Conservation (phyloP, 2,113 vertebrate genomes). For the Oreochromis tanganicae region DNA sequence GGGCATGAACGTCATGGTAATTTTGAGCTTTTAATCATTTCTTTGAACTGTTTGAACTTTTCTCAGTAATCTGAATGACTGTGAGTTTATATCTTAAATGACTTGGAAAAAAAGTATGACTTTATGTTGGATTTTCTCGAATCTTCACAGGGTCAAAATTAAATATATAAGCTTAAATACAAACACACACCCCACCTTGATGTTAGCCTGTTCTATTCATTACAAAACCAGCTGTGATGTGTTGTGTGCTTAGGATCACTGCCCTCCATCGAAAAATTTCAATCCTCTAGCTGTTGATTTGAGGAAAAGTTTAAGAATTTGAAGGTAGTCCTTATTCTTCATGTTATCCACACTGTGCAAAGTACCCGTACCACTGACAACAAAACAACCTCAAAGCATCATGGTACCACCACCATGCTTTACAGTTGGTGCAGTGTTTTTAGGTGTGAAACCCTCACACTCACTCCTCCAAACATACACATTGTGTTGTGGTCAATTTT, state of each 20-base stretch:
- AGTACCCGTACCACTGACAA: neutral
- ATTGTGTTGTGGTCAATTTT: neutral
- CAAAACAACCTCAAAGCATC: neutral
- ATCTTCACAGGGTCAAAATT: neutral
- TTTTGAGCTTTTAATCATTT: neutral
- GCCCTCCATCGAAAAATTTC: fast-evolving
- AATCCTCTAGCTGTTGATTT: neutral
- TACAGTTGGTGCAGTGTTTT: neutral
- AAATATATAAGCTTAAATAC: neutral
- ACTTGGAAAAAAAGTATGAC: neutral
- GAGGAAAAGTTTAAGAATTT: neutral
- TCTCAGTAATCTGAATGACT: neutral
- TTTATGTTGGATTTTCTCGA: neutral
- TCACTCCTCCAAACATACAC: neutral
- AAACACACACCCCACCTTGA: neutral
- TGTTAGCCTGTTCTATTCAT: neutral
- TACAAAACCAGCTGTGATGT: neutral
- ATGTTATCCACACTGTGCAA: neutral
- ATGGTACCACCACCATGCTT: neutral
- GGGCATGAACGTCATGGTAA: neutral
- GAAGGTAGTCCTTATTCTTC: neutral
- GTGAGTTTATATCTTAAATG: neutral
- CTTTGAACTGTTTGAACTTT: neutral
- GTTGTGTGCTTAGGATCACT: neutral
- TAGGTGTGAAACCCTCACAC: neutral